Percentiles rank a stretch among this genome's conserved stretches.
These are phyloP conservation scores for Ylistrum balloti DNA, from an alignment of 1,140 invertebrate genomes.

Conservation along the genomic window DNA sequence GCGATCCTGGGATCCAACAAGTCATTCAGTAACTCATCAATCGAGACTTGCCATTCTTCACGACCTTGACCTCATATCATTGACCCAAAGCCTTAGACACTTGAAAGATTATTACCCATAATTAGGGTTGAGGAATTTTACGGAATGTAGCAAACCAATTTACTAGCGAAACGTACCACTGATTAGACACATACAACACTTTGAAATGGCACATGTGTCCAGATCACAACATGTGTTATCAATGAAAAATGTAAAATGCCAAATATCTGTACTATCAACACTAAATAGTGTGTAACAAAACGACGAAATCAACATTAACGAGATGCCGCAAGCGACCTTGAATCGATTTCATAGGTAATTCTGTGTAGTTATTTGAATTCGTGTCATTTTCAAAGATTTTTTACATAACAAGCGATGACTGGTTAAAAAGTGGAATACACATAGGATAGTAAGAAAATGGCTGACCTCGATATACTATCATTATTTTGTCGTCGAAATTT, in stretches of 20 bases:
- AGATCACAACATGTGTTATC: constrained; percentile 33
- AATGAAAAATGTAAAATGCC: constrained; percentile 29
- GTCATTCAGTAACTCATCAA: constrained; percentile 31
- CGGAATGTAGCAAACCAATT: constrained; percentile 27
- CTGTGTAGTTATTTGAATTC: too few relatives aligned
- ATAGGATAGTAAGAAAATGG: too few relatives aligned
- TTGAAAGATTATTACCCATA: constrained; percentile 29
- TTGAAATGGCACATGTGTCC: constrained; percentile 10
- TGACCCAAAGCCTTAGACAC: background rate
- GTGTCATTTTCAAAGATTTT: too few relatives aligned
- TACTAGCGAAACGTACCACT: constrained; percentile 7
- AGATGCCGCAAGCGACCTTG: background rate
- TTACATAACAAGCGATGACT: too few relatives aligned
- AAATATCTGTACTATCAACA: constrained; percentile 12
- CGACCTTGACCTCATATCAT: constrained; percentile 32
- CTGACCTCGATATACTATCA: too few relatives aligned
- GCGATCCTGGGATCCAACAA: background rate
- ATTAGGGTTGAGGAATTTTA: constrained; percentile 35
- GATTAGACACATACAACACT: background rate
- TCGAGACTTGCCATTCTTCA: background rate
- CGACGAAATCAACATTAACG: background rate
- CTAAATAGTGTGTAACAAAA: background rate
- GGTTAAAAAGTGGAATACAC: too few relatives aligned
- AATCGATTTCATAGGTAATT: too few relatives aligned
- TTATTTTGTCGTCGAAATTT: too few relatives aligned